Evolutionary conservation across 2,113 vertebrate genomes (phyloP), one percentile per base, ranked within the genome.

Genomic region (Tamias sibiricus): DNA sequence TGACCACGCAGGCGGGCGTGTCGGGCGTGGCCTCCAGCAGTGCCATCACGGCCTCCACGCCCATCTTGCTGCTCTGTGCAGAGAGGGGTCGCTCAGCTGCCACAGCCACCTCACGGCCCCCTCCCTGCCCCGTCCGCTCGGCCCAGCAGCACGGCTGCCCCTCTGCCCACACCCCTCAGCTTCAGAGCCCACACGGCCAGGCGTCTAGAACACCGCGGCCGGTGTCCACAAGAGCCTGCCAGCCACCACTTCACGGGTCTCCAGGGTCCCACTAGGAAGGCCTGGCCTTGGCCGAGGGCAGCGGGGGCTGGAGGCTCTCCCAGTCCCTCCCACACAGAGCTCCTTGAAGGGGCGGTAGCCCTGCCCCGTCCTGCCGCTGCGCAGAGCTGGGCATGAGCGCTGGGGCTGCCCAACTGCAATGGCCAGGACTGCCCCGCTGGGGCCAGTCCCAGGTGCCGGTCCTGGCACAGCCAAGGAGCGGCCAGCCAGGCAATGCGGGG

Each of bases 51-150:
- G 99, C 99, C 97, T 99, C 99, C 98, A 99, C 99, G 6, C 99
- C 99, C 99, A 99, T 98, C 97, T 99, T 99, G 98, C 98, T 99
- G 98, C 99, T 99, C 99, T 99, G 98, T 0, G 26, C 28, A n/a
- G 10, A 7, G 30, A 1, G 5, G 8, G 7, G 26, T 0, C 0
- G 49, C 6, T 95, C 54, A 72, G 72, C 35, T 4, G 20, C 64
- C 0, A 0, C n/a, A 26, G 76, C 42, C 37, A 12, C 28, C 59
- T 24, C 35, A 7, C 47, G 2, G 59, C 49, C 10, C n/a, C 71
- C 1, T 20, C 11, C 75, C 7, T 13, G 1, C 35, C 64, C 64
- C 35, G 12, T 32, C 42, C 26, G 12, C 28, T 20, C 89, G 47
- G 49, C 52, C 19, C 35, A 10, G 42, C 20, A 0, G 11, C 24